Base-by-base conservation (phyloP, 1,140 invertebrate genomes). In the Drosophila santomea region DNA sequence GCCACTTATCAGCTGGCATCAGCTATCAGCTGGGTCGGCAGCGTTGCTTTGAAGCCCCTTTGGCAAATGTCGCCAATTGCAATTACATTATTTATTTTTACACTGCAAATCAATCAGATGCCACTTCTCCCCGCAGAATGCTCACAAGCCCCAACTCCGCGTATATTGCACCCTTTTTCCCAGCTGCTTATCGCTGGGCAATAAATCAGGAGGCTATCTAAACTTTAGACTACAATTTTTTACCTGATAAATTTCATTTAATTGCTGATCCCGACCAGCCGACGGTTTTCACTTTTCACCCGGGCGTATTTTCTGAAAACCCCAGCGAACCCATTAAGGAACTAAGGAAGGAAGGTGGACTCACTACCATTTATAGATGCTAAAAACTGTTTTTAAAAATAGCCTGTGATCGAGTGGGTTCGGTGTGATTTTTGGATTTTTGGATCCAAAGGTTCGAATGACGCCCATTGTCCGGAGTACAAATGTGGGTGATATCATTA, bases 191-290 rank as follows among this genome's bases (percentile, higher is more conserved):
- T 88, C 84, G 80, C 55, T 14, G 48, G 52, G 74, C 62, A n/a
- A 90, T 90, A 90, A 90, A 90, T 90, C 86, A 90, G 86, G 75
- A 88, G 86, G 88, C 86, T 90, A 90, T 90, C 86, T 90, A 90
- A 90, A 90, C 82, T 80, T 82, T 90, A 80, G 69, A 88, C 77
- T 71, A 50, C 52, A 58, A 36, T 68, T 82, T 59, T 67, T 35
- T 71, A 61, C 44, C 61, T 89, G 85, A 89, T 89, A 89, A 89
- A 89, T 89, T 85, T 78, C 77, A 89, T 84, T 89, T 89, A 89
- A 89, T 89, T 89, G 78, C 55, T 77, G 66, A 43, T 74, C 58
- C 28, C 54, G 45, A 41, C 14, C 59, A 67, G 58, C 60, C 63
- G 83, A 78, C 56, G 48, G 52, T 77, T 84, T 84, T 84, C 72